Percentiles rank a stretch among this genome's conserved stretches.
phyloP scores from a whole-genome alignment of 2,888 invertebrate species.

The Anarsia innoxiella region DNA sequence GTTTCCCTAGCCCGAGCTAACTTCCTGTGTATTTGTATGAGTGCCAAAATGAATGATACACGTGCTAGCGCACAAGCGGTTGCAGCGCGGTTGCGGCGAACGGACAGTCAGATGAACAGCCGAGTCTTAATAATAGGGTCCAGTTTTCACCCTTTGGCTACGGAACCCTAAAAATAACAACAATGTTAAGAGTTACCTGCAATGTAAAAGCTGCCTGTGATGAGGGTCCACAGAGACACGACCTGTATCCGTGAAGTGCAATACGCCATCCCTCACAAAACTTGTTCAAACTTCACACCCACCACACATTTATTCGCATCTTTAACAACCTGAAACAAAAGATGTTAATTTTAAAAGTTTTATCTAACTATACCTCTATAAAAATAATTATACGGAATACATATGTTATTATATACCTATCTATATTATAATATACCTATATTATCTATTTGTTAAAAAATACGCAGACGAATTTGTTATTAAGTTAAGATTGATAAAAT shows the following conservation, averaged over 20 bases:
- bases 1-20: no score
- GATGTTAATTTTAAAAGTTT: slow-evolving; percentile 24
- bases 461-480: no score
- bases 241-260: slow-evolving; percentile 41
- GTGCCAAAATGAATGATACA: no score
- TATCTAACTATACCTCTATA: no score
- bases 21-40: no score
- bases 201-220: slow-evolving; percentile 56
- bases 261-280: slow-evolving; percentile 39
- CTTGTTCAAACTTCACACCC: slow-evolving; percentile 28
- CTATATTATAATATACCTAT: no score
- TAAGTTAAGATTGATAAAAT: no score
- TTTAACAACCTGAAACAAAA: slow-evolving; percentile 26
- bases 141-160: neutral
- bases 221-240: slow-evolving; percentile 52
- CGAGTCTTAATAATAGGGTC: neutral
- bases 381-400: no score
- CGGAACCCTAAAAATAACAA: slow-evolving; percentile 1
- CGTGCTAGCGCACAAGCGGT: no score
- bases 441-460: no score
- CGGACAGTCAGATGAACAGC: neutral
- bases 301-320: slow-evolving; percentile 25
- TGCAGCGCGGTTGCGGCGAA: no score
- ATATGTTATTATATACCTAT: no score
- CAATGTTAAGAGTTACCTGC: slow-evolving; percentile 34